Evolutionary conservation across 2,113 vertebrate species (phyloP), one percentile per base, ranked within the genome.

Genomic region (Ceyx cyanopectus): DNA sequence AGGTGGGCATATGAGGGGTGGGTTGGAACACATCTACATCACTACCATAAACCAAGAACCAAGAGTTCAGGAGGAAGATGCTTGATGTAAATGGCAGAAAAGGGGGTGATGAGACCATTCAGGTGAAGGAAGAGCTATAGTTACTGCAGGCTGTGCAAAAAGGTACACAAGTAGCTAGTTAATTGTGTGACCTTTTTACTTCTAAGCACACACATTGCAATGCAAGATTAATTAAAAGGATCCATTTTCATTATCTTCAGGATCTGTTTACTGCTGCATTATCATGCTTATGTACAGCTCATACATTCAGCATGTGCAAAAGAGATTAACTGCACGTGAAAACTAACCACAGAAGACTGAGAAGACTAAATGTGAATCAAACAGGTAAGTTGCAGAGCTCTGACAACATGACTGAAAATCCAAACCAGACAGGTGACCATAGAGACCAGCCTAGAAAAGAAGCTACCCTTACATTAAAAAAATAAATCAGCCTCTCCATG

Each of bases 191-290:
- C 68, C 63, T 66, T 66, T 76, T 90, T 90, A 81, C 93, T 94
- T 95, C 80, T 80, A 92, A 92, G 58, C 41, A 23, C n/a, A 29
- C 0, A 0, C 21, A 7, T 4, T n/a, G 68, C 76, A 32, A 60
- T 43, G 69, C 40, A 84, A 80, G 69, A 56, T 74, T 58, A 86
- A 95, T 90, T 74, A 46, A 90, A 85, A 81, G 77, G 73, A 89
- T 86, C 56, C 51, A 69, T 84, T 83, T 92, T 29, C 86, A 50
- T 58, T 66, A 9, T 26, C 58, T 5, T 14, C 65, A 46, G 72
- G 83, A 80, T 90, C 24, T 81, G 51, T 77, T 91, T 74, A 50
- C 76, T 67, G 56, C 68, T 90, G 37, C 7, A 15, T 69, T 85
- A 67, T 70, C 43, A 24, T 2, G 68, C 68, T 79, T 79, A 21